phyloP scores from a whole-genome alignment of 2,113 vertebrate species.

The Mesitornis unicolor region DNA sequence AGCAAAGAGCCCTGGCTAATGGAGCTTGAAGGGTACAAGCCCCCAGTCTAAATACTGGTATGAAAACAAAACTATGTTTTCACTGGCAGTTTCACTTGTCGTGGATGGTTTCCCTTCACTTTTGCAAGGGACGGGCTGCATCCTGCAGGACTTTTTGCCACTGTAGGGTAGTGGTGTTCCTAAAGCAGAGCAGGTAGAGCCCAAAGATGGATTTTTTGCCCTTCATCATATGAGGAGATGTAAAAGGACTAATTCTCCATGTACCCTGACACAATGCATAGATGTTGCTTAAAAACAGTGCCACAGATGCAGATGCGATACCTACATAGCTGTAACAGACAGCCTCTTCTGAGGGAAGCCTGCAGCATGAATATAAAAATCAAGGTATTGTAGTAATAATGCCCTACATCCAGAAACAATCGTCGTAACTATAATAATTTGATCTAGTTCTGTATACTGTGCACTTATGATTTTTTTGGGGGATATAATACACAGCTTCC shows the following conservation, averaged over 20 bases:
- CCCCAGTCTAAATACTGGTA: no score
- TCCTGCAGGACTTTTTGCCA: neutral
- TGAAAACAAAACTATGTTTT: neutral
- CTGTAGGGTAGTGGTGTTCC: neutral
- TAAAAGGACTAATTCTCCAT: neutral
- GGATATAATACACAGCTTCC: neutral
- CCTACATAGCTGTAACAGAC: neutral
- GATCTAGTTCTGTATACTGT: neutral
- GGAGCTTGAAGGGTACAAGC: neutral
- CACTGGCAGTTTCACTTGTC: neutral
- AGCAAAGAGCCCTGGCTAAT: neutral
- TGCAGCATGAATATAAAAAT: conserved; percentile 11
- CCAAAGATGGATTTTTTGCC: neutral
- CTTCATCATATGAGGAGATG: neutral
- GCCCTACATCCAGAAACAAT: conserved; percentile 53
- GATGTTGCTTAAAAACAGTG: conserved; percentile 12
- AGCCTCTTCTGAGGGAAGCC: neutral
- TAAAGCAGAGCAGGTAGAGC: neutral
- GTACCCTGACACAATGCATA: neutral
- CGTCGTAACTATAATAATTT: conserved; percentile 9
- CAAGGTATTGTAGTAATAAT: neutral
- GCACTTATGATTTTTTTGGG: neutral
- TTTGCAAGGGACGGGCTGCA: neutral
- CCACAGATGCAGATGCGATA: neutral
- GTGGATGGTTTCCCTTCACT: neutral